These are phyloP conservation scores for Drosophila kurseongensis DNA, from an alignment of 1,140 invertebrate species.

Conservation along the genomic window DNA sequence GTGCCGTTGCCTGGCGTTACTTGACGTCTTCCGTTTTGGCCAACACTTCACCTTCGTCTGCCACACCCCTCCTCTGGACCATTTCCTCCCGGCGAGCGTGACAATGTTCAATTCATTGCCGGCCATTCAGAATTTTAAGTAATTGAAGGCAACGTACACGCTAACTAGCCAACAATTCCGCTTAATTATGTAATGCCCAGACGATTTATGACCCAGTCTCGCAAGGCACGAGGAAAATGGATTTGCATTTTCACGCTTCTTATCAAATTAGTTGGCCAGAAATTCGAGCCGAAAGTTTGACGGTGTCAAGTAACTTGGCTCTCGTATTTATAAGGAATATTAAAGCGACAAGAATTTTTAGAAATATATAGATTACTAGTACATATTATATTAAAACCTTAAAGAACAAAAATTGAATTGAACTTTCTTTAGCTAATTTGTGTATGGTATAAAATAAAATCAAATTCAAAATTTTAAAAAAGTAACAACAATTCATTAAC, in stretches of 20 bases:
- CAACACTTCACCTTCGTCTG: constrained; percentile 1
- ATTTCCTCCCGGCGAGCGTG: constrained; percentile 71
- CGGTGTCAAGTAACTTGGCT: not conserved
- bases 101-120: constrained; percentile 79
- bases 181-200: constrained; percentile 76
- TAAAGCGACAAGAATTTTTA: not conserved
- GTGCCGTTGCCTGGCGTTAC: constrained; percentile 60
- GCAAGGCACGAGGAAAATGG: constrained; percentile 36
- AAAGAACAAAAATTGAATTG: too few species aligned
- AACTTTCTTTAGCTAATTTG: too few species aligned
- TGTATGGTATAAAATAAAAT: not conserved
- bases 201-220: constrained; percentile 60
- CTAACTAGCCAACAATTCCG: constrained; percentile 62
- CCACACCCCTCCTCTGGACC: constrained; percentile 25
- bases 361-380: not conserved
- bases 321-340: not conserved
- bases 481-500: too few species aligned
- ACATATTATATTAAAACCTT: too few species aligned
- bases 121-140: constrained; percentile 80
- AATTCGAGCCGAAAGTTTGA: constrained; percentile 11
- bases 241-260: constrained; percentile 73
- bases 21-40: constrained; percentile 43
- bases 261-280: constrained; percentile 54
- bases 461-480: not conserved
- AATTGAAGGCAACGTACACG: constrained; percentile 72